A percentile compares a stretch with the other conserved stretches of the same genome.
Evolutionary conservation across 2,113 vertebrate species (phyloP).

Genomic region (Thymallus thymallus): DNA sequence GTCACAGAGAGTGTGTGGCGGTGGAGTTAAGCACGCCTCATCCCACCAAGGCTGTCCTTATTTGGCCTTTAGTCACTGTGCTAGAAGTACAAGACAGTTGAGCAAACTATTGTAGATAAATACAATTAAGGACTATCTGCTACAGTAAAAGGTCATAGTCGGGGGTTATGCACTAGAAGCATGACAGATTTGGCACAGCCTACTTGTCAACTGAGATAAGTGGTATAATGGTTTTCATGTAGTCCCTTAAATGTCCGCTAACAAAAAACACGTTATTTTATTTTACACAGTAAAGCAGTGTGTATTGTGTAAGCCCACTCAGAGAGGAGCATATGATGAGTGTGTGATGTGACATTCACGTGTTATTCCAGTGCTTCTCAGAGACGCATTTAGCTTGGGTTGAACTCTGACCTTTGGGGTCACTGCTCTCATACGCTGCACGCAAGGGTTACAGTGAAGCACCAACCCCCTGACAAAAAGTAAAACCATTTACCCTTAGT

Average conservation of each 20-base stretch:
- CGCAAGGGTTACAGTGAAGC: not conserved
- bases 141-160: conserved; percentile 54
- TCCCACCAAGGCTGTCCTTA: conserved; percentile 24
- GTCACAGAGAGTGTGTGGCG: conserved; percentile 43
- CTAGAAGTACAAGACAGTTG: conserved; percentile 55
- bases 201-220: no score
- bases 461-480: conserved; percentile 13
- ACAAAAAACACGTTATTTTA: no score
- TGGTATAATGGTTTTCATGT: no score
- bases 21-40: conserved; percentile 36
- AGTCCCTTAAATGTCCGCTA: no score
- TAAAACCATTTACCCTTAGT: conserved; percentile 33
- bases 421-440: conserved; percentile 34
- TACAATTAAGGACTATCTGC: conserved; percentile 9
- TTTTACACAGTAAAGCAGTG: no score
- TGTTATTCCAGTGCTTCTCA: no score
- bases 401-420: not conserved
- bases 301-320: no score
- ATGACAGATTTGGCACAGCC: conserved; percentile 37
- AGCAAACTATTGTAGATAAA: conserved; percentile 24
- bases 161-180: conserved; percentile 30
- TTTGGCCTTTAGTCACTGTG: conserved; percentile 61
- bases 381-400: not conserved
- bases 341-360: no score
- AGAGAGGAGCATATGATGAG: no score